A percentile compares a stretch with the other conserved stretches of the same genome.
Evolutionary conservation across 2,888 invertebrate genomes (phyloP).

Genomic region (Apeira syringaria): DNA sequence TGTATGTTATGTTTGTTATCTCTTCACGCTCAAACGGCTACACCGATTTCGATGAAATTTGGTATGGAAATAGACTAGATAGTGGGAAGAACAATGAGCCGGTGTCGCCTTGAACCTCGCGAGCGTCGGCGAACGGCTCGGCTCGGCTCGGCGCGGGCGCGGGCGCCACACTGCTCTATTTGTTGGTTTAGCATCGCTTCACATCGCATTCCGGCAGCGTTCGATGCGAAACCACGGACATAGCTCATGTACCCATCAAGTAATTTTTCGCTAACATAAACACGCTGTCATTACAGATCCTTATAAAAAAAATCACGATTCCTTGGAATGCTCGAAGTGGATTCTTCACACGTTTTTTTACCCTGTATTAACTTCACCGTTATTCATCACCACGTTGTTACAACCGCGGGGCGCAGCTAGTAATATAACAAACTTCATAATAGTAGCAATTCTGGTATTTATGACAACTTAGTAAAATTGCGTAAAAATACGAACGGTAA

Average conservation of each 20-base stretch:
- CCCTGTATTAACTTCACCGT: no score
- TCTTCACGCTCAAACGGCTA: no score
- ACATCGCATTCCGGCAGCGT: conserved; percentile 25
- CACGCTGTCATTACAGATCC: conserved; percentile 18
- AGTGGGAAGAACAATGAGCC: conserved; percentile 28
- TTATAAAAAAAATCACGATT: conserved; percentile 8
- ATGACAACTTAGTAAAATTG: no score
- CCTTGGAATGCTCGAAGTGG: neutral
- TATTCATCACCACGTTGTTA: no score
- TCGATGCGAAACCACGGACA: conserved; percentile 12
- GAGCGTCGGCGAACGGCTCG: conserved; percentile 9
- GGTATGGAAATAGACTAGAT: no score
- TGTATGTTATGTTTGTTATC: no score
- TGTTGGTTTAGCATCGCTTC: conserved; percentile 41
- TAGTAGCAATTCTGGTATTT: no score
- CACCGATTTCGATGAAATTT: no score
- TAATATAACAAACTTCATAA: no score
- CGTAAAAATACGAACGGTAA: no score
- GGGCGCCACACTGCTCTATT: conserved; percentile 25
- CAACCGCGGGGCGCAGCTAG: no score
- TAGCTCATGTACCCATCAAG: conserved; percentile 5
- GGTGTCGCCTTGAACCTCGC: conserved; percentile 36
- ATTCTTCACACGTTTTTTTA: conserved; percentile 19
- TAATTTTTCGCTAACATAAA: conserved; percentile 22
- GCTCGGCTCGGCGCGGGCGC: no score